Base-by-base conservation (phyloP, 1,140 invertebrate genomes). In the Probaryconus sp. region DNA sequence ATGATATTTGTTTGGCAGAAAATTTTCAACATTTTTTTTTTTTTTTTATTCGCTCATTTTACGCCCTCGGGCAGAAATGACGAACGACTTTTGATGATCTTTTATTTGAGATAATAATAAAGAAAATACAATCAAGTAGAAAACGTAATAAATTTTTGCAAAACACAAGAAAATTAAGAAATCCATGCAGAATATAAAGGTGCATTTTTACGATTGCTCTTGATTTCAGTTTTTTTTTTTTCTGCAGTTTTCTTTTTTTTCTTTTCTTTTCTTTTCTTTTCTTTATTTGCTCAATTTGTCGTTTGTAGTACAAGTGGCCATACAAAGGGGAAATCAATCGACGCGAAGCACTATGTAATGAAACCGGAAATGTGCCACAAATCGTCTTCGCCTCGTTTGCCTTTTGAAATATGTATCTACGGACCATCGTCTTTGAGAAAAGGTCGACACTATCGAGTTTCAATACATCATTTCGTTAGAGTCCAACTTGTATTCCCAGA, bases 341-440 rank as follows among this genome's bases (percentile, higher is more conserved):
- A 24, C 20, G 55, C 60, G 24, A 60, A 73, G 51, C 31, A 50
- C 35, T 58, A 13, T 58, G 35, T 58, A 71, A 71, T 63, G 47
- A 72, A 72, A 72, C 69, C 69, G 60, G 69, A 72, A 72, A 72
- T 60, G 61, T 61, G 26, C 40, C 47, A 64, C 60, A 73, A 73
- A 65, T 61, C 58, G 68, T 72, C 45, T 72, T 58, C 60, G 42
- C 69, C 37, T 65, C 70, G 61, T 73, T 65, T 67, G 61, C 55
- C 50, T 67, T 73, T 67, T 61, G 56, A 73, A 67, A 73, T 56
- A 56, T 60, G 60, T 65, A 72, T 72, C 60, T 58, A 16, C 30
- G 45, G 35, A 30, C n/a, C 37, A 42, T 64, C 40, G 14, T 64
- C 51, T 56, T 55, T 45, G 56, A 63, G 53, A 55, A 63, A 69